Evolutionary conservation across 2,113 vertebrate genomes (phyloP).

Genomic region (Halichoeres trimaculatus): DNA sequence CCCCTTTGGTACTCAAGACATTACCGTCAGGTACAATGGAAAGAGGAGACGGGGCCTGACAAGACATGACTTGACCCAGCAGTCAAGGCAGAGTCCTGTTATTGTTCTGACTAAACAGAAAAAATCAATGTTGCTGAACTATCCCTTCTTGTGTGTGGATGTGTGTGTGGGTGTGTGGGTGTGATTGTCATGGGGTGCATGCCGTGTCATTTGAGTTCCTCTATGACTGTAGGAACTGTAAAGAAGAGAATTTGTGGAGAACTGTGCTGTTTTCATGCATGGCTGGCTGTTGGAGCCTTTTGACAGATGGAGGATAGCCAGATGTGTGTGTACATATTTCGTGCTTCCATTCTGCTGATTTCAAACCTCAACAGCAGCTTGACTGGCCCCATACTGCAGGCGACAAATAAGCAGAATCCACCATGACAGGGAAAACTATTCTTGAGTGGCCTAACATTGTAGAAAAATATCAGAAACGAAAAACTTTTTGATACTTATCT

Average conservation of each 20-base stretch:
- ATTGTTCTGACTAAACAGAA: constrained; percentile 68
- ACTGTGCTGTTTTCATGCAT: constrained; percentile 35
- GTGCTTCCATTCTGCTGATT: constrained; percentile 20
- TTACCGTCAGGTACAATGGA: constrained; percentile 55
- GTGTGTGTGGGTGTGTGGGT: constrained; percentile 8
- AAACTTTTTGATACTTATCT: no score
- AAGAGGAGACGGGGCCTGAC: constrained; percentile 77
- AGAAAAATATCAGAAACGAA: background rate
- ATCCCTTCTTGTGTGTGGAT: constrained; percentile 10
- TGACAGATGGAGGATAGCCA: constrained; percentile 64
- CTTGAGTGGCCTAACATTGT: background rate
- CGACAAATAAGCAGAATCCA: background rate
- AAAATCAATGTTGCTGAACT: constrained; percentile 55
- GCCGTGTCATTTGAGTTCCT: constrained; percentile 27
- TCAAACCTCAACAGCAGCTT: constrained; percentile 36
- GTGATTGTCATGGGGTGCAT: constrained; percentile 11
- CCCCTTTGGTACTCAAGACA: constrained; percentile 47
- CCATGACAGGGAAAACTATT: background rate
- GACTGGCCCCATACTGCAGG: constrained; percentile 12
- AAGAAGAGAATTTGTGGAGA: constrained; percentile 50
- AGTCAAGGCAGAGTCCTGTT: constrained; percentile 48
- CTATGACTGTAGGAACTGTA: constrained; percentile 49
- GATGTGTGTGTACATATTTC: constrained; percentile 31
- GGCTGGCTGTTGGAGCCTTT: constrained; percentile 51
- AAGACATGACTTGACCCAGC: constrained; percentile 77